Evolutionary conservation across 2,797 vertebrate genomes (phyloP).

Genomic region (Notamacropus eugenii): DNA sequence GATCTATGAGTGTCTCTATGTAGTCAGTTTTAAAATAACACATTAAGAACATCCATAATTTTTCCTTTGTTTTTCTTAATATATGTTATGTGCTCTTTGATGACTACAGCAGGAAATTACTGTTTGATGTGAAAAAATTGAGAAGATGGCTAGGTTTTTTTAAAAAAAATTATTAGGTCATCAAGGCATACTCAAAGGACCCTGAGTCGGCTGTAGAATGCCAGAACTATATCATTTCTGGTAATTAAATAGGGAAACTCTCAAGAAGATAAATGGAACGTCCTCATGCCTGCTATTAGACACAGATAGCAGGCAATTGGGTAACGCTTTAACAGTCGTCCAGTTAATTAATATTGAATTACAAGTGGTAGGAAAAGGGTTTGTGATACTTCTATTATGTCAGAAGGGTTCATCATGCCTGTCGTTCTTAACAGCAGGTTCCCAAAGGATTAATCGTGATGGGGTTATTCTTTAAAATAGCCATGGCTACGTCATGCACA

Average conservation of each 20-base stretch:
- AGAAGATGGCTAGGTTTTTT: conserved; percentile 37
- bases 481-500: not conserved
- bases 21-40: conserved; percentile 10
- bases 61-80: rapidly evolving
- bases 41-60: not conserved
- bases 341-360: conserved; percentile 70
- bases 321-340: conserved; percentile 50
- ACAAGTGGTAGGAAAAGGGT: conserved; percentile 61
- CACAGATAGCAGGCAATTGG: conserved; percentile 43
- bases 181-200: not conserved
- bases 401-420: conserved; percentile 70
- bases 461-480: conserved; percentile 65
- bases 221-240: not conserved
- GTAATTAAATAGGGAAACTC: conserved; percentile 59
- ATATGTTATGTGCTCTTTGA: not conserved
- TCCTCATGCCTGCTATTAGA: conserved; percentile 46
- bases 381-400: conserved; percentile 50
- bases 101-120: conserved; percentile 13
- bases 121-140: conserved; percentile 9
- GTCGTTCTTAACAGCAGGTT: conserved; percentile 69
- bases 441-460: conserved; percentile 61
- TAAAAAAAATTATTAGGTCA: conserved; percentile 51
- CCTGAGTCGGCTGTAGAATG: conserved; percentile 49
- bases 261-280: conserved; percentile 49
- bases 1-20: conserved; percentile 5